Evolutionary conservation across 64 coral and sea anemone genomes (phyloP).

Genomic region (Catalaphyllia jardinei): DNA sequence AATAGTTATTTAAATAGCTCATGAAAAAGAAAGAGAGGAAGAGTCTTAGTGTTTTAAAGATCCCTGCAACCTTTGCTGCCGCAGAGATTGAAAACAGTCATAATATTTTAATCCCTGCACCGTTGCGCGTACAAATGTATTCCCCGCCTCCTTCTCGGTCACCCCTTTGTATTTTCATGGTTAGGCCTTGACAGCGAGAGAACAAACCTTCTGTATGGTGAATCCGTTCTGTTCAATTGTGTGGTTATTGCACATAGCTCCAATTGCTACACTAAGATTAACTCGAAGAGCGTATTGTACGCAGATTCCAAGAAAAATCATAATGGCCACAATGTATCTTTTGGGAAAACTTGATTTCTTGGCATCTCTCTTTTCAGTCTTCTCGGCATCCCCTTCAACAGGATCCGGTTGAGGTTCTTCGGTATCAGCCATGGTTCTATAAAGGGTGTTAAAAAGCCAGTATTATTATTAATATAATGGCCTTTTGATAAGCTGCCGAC

Average conservation of each 20-base stretch:
- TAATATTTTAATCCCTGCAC: not conserved
- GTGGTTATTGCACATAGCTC: constrained; percentile 96
- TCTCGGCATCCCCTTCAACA: constrained; percentile 55
- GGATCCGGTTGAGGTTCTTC: constrained; percentile 59
- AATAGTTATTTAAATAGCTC: too few relatives aligned
- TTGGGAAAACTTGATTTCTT: constrained; percentile 85
- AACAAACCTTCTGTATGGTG: constrained; percentile 88
- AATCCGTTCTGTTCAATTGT: constrained; percentile 93
- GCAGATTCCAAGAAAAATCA: constrained; percentile 94
- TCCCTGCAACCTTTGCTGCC: too few relatives aligned
- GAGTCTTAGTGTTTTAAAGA: too few relatives aligned
- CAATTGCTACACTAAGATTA: constrained; percentile 92
- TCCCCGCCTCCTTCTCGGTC: too few relatives aligned
- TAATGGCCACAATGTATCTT: constrained; percentile 86
- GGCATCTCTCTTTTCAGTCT: constrained; percentile 2
- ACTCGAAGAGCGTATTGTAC: constrained; percentile 95
- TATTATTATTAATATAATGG: too few relatives aligned
- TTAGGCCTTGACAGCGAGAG: not conserved
- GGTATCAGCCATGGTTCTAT: not conserved
- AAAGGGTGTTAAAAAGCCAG: not conserved
- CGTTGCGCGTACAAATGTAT: too few relatives aligned
- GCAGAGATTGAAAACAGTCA: not conserved
- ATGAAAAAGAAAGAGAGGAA: too few relatives aligned
- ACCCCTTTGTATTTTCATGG: not conserved
- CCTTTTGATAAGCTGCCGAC: too few relatives aligned